These are phyloP conservation scores for Lagopus leucura DNA, from an alignment of 2,113 vertebrate genomes.

Conservation along the genomic window DNA sequence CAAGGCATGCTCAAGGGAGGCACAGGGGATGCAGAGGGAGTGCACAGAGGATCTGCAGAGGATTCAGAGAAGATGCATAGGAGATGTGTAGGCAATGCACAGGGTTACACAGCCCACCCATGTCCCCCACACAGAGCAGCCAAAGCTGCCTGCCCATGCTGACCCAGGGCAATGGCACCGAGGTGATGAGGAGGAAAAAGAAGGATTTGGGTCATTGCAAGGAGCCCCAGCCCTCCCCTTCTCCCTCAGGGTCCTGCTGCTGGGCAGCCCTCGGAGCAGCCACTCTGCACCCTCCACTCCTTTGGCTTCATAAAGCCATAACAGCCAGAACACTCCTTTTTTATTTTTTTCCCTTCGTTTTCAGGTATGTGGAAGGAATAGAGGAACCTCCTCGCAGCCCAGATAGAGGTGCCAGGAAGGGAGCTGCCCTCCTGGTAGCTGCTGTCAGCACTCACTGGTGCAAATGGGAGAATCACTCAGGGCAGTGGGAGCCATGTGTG, in stretches of 20 bases:
- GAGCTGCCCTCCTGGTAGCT: neutral
- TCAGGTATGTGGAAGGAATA: neutral
- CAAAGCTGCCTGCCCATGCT: neutral
- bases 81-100: neutral
- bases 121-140: neutral
- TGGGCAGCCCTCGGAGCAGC: neutral
- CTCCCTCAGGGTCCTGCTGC: neutral
- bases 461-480: neutral
- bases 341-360: slow-evolving; percentile 7
- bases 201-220: neutral
- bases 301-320: slow-evolving; percentile 20
- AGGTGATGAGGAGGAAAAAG: neutral
- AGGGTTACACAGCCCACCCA: neutral
- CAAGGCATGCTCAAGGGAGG: too few species aligned
- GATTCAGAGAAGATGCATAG: too few species aligned
- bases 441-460: too few species aligned
- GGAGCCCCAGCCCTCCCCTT: neutral
- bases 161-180: neutral
- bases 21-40: too few species aligned
- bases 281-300: slow-evolving; percentile 16
- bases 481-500: neutral
- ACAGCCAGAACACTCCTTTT: neutral
- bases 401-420: neutral
- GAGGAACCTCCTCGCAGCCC: neutral
- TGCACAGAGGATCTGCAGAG: neutral